Percentiles rank a stretch among this genome's conserved stretches.
phyloP scores from a whole-genome alignment of 1,140 invertebrate genomes.

The Drosophila saltans region DNA sequence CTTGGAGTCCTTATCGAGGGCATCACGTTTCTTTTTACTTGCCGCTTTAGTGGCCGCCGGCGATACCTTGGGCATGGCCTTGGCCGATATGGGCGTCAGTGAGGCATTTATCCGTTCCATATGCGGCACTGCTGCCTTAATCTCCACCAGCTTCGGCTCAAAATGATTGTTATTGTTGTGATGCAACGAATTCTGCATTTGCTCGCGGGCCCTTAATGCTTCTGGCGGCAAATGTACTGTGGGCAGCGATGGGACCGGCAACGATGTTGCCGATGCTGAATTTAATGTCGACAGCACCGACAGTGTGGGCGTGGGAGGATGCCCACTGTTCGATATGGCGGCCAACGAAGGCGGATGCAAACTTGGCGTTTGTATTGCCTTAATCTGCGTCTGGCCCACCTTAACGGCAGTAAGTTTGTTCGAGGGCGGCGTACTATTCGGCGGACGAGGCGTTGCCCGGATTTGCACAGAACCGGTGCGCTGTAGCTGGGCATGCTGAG shows the following conservation, averaged over 20 bases:
- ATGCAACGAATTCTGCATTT: conserved; percentile 71
- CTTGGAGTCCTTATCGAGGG: conserved; percentile 57
- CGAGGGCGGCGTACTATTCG: conserved; percentile 55
- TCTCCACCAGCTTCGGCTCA: conserved; percentile 70
- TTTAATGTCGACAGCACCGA: conserved; percentile 73
- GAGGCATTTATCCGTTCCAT: conserved; percentile 66
- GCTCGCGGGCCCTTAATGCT: conserved; percentile 63
- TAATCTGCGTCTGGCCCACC: conserved; percentile 83
- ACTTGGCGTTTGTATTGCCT: conserved; percentile 73
- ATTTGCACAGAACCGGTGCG: conserved; percentile 78
- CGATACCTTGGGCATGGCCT: conserved; percentile 43
- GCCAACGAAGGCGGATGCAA: conserved; percentile 75
- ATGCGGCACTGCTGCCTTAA: conserved; percentile 59
- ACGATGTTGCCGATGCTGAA: conserved; percentile 63
- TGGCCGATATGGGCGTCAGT: conserved; percentile 68
- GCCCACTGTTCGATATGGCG: conserved; percentile 73
- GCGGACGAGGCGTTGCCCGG: conserved; percentile 62
- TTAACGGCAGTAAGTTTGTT: conserved; percentile 81
- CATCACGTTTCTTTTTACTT: conserved; percentile 76
- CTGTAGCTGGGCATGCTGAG: conserved; percentile 71
- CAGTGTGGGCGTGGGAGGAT: conserved; percentile 70
- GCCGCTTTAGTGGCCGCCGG: conserved; percentile 58
- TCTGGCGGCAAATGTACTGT: conserved; percentile 76
- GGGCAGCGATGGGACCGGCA: conserved; percentile 76
- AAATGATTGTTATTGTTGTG: conserved; percentile 76